Evolutionary conservation across 1,140 invertebrate genomes (phyloP).

Genomic region (Leptonema lineaticorne): DNA sequence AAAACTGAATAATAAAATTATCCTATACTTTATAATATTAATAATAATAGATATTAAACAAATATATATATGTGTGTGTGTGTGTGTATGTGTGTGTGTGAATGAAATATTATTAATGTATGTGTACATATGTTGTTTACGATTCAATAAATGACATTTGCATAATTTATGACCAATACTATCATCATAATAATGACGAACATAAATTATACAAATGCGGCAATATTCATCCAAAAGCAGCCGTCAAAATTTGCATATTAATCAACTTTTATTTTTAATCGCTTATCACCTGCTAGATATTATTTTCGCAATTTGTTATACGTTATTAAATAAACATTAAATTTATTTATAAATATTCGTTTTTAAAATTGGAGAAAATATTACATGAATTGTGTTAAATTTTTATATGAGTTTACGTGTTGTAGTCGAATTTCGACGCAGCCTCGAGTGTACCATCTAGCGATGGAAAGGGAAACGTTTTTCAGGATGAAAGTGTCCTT

Average conservation of each 20-base stretch:
- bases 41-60: background rate
- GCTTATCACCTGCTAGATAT: background rate
- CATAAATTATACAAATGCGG: background rate
- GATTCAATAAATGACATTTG: background rate
- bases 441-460: constrained; percentile 3
- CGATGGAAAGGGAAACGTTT: constrained; percentile 11
- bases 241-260: background rate
- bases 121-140: background rate
- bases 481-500: constrained; percentile 21
- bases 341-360: background rate
- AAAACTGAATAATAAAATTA: background rate
- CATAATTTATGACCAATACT: background rate
- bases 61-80: background rate
- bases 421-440: background rate
- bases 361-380: no score
- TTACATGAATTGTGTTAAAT: no score
- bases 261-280: background rate
- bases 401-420: background rate
- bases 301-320: background rate
- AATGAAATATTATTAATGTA: no score
- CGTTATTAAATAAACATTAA: background rate
- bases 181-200: background rate
- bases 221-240: background rate
- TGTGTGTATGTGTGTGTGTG: background rate
- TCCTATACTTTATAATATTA: background rate